These are phyloP conservation scores for Cheilosia vernalis DNA, from an alignment of 2,888 invertebrate genomes.

Conservation along the genomic window DNA sequence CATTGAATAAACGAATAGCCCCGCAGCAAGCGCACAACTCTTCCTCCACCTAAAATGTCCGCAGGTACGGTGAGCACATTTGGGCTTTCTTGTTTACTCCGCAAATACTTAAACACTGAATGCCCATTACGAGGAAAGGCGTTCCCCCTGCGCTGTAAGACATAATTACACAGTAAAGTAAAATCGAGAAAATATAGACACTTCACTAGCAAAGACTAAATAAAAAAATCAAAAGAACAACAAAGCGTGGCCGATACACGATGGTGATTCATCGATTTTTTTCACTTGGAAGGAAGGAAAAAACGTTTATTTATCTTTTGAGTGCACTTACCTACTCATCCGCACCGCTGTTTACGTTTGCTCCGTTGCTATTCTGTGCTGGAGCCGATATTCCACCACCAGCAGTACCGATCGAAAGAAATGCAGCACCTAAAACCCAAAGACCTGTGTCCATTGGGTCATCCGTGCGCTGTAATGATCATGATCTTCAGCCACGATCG, in stretches of 20 bases:
- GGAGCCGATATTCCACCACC: constrained; percentile 16
- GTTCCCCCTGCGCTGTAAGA: not conserved
- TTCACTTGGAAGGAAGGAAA: constrained; percentile 21
- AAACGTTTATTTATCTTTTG: constrained; percentile 67
- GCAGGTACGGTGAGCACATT: not conserved
- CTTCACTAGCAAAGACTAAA: constrained; percentile 23
- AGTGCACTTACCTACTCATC: constrained; percentile 59
- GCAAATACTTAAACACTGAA: not conserved
- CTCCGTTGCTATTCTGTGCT: constrained; percentile 25
- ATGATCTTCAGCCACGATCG: constrained; percentile 67
- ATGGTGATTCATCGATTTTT: constrained; percentile 45
- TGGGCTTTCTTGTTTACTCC: not conserved
- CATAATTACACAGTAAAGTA: not conserved
- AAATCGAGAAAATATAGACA: constrained; percentile 6
- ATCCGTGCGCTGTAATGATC: constrained; percentile 67
- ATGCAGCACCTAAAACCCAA: constrained; percentile 47
- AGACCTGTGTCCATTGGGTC: constrained; percentile 65
- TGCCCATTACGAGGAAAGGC: not conserved
- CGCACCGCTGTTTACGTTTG: constrained; percentile 50
- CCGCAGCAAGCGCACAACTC: no score
- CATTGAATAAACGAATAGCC: no score
- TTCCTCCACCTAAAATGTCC: no score
- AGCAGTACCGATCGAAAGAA: constrained; percentile 13
- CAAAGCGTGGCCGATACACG: constrained; percentile 20
- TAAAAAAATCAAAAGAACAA: constrained; percentile 23